Evolutionary conservation across 1,140 invertebrate species (phyloP).

Genomic region (Stegodyphus mimosarum): DNA sequence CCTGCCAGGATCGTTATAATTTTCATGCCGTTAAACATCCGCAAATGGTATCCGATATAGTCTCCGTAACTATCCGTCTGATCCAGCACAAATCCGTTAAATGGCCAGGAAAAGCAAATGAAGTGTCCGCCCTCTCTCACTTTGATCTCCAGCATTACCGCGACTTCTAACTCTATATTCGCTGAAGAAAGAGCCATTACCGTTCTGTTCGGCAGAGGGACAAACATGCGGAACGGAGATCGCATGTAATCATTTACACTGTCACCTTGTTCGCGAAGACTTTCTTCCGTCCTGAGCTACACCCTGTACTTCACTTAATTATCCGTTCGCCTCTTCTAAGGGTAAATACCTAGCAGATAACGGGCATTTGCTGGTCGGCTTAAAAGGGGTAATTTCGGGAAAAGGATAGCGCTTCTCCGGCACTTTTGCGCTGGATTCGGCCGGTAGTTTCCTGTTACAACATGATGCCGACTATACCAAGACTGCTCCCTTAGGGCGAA

Average conservation of each 20-base stretch:
- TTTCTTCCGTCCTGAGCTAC: neutral
- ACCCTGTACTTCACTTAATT: neutral
- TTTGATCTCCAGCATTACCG: neutral
- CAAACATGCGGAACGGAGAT: neutral
- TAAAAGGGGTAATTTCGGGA: neutral
- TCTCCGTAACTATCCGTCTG: neutral
- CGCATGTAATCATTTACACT: slow-evolving; percentile 10
- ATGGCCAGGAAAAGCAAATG: slow-evolving; percentile 1
- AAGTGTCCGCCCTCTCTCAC: neutral
- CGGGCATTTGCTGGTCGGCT: neutral
- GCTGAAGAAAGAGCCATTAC: neutral
- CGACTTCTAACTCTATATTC: neutral
- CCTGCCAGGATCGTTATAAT: too few relatives aligned
- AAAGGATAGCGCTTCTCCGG: neutral
- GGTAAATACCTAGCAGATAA: slow-evolving; percentile 10
- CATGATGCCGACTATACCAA: neutral
- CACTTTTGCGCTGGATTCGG: neutral
- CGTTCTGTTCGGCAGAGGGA: neutral
- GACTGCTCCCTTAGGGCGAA: neutral
- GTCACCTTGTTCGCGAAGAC: slow-evolving; percentile 1
- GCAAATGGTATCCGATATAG: neutral
- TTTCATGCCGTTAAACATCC: too few relatives aligned
- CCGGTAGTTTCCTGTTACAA: neutral
- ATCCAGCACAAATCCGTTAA: neutral
- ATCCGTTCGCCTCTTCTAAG: neutral